phyloP scores from a whole-genome alignment of 1,140 invertebrate genomes.

The Drosophila lini region DNA sequence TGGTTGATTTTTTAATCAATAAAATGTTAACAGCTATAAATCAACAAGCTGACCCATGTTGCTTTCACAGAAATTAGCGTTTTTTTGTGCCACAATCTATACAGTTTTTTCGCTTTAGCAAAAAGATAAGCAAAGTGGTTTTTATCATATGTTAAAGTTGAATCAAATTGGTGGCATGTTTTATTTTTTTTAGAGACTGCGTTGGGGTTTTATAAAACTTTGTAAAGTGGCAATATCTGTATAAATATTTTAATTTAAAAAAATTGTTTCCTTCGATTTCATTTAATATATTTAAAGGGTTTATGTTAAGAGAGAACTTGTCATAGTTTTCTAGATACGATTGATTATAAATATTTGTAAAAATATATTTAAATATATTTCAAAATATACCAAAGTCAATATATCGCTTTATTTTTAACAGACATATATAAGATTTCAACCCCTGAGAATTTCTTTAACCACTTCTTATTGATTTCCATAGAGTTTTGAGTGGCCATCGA shows the following conservation, averaged over 20 bases:
- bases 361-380: no score
- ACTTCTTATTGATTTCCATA: conserved; percentile 54
- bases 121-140: conserved; percentile 13
- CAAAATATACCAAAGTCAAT: background rate
- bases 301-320: background rate
- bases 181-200: background rate
- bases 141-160: conserved; percentile 12
- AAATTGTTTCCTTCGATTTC: background rate
- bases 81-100: background rate
- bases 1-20: conserved; percentile 37
- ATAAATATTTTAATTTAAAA: background rate
- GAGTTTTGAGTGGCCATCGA: conserved; percentile 41
- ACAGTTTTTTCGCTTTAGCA: conserved; percentile 12
- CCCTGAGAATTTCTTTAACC: conserved; percentile 31
- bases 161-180: conserved; percentile 1
- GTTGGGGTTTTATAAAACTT: background rate
- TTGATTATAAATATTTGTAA: no score
- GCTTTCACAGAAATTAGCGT: conserved; percentile 20
- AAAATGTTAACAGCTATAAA: conserved; percentile 45
- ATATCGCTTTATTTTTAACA: background rate
- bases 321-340: background rate
- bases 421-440: background rate
- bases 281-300: background rate
- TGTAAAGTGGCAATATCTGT: background rate
- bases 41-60: conserved; percentile 20